Base-by-base conservation (phyloP, 2,888 invertebrate species). In the Merodon equestris region DNA sequence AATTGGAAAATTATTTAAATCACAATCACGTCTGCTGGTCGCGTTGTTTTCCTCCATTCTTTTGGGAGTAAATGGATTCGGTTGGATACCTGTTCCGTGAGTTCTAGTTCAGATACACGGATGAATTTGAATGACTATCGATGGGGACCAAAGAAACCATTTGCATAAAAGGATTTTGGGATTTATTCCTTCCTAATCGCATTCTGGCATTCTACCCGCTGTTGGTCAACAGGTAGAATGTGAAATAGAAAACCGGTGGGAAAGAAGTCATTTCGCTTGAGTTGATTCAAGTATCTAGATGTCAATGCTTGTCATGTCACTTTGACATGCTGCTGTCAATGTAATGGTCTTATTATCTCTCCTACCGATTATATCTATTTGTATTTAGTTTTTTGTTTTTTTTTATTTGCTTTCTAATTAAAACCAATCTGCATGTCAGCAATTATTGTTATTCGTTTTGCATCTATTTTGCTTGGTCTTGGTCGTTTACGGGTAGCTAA, bases 241-340 rank as follows among this genome's bases (percentile, higher is more conserved):
- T 34, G 27, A 14, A 42, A 18, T 7, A 17, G 9, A 40, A 5
- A 50, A 44, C 48, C 18, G 17, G 44, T 14, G 15, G 18, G 12
- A 67, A 71, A 70, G 70, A 64, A 74, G 67, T 45, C 48, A 54
- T 63, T 70, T 54, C 44, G 58, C 66, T 42, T 68, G 68, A 64
- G 74, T 27, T 27, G 27, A 27, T 27, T 27, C 27, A 27, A 27
- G 27, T 70, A 79, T 70, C 60, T 64, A 79, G 63, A 77, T 83
- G 82, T 83, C 83, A 82, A 70, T 82, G 73, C 67, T 82, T 66
- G 79, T 82, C 66, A 82, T 79, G 79, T 79, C 82, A 82, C 14
- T 74, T 79, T 76, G 79, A 74, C 74, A 68, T 54, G 58, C 50
- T 44, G 64, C 60, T 74, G 79, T 79, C 79, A 74, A 60, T 74